Evolutionary conservation across 92 coral and sea anemone species (phyloP), one percentile per base, ranked within the genome.

Genomic region (Nematostella vectensis): DNA sequence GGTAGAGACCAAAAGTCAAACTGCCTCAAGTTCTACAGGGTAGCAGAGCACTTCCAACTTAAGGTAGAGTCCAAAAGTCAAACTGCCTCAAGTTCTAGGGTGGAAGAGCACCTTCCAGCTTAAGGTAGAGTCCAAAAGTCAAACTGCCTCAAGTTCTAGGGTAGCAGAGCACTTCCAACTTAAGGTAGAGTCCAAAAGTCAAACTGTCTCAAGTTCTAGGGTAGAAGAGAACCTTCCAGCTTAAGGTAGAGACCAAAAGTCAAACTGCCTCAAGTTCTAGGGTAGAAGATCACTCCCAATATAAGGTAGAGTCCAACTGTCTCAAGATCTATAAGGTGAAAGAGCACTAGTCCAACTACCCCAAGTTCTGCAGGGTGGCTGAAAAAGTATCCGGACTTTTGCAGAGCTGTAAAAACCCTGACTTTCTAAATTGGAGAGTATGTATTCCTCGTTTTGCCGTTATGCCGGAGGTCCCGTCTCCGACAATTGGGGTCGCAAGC

Each of bases 41-140:
- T 72, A 10, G 94, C 94, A 24, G 86, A 83, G 3, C 72, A 64
- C 27, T 78, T 68, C 29, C 53, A 57, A 31, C 81, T 83, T 22
- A 26, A 63, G 2, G 0, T 54, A n/a, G n/a, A n/a, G n/a, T n/a
- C n/a, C 69, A 74, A 26, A 79, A 74, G 30, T 73, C 75, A 27
- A 83, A 72, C 39, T 78, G 78, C 25, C 59, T 72, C 19, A 59
- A 74, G 42, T 59, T 67, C 45, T 83, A 72, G 57, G 31, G 52
- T 72, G 11, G 94, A 85, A 24, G 86, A 83, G 3, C 72, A 64
- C 27, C n/a, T 78, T 68, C 29, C 53, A 57, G 29, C 81, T 83
- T 22, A 26, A 63, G 2, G 0, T 54, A n/a, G n/a, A n/a, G n/a
- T n/a, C n/a, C 69, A 74, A 26, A 79, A 74, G 30, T 73, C 75